Percentiles rank a stretch among this genome's conserved stretches.
phyloP scores from a whole-genome alignment of 2,888 invertebrate genomes.

The Tachystola acroxantha region DNA sequence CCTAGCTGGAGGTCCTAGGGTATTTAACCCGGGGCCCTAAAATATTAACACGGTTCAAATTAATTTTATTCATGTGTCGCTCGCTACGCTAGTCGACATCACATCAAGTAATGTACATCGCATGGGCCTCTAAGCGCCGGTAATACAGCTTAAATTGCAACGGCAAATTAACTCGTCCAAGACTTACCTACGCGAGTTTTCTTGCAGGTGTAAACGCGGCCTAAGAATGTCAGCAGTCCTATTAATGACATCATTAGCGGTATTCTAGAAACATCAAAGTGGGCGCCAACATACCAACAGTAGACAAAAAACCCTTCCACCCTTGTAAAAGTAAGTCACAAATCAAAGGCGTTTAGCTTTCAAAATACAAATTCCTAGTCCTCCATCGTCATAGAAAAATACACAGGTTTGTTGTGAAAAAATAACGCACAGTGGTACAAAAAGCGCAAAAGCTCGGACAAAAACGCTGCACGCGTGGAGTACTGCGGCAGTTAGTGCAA shows the following conservation, averaged over 20 bases:
- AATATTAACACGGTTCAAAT: too few relatives aligned
- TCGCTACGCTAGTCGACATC: too few relatives aligned
- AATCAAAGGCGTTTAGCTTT: conserved; percentile 61
- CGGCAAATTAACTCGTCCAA: too few relatives aligned
- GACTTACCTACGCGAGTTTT: too few relatives aligned
- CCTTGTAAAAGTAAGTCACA: conserved; percentile 28
- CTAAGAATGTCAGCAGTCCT: too few relatives aligned
- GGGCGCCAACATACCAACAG: neutral
- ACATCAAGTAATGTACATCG: too few relatives aligned
- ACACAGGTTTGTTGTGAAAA: conserved; percentile 1
- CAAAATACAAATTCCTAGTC: conserved; percentile 24
- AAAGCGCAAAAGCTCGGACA: conserved; percentile 24
- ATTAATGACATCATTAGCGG: conserved; percentile 1
- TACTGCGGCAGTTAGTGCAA: conserved; percentile 62
- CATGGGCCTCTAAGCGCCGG: too few relatives aligned
- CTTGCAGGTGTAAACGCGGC: too few relatives aligned
- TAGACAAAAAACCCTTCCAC: neutral
- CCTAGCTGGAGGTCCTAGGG: too few relatives aligned
- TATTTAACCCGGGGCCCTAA: too few relatives aligned
- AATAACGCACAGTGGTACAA: conserved; percentile 24
- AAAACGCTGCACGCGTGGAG: conserved; percentile 67
- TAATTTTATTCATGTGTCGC: too few relatives aligned
- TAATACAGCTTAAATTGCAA: too few relatives aligned
- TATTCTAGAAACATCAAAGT: neutral
- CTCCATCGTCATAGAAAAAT: neutral